A percentile compares a stretch with the other conserved stretches of the same genome.
Evolutionary conservation across 1,140 invertebrate species (phyloP).

Genomic region (Conus betulinus): DNA sequence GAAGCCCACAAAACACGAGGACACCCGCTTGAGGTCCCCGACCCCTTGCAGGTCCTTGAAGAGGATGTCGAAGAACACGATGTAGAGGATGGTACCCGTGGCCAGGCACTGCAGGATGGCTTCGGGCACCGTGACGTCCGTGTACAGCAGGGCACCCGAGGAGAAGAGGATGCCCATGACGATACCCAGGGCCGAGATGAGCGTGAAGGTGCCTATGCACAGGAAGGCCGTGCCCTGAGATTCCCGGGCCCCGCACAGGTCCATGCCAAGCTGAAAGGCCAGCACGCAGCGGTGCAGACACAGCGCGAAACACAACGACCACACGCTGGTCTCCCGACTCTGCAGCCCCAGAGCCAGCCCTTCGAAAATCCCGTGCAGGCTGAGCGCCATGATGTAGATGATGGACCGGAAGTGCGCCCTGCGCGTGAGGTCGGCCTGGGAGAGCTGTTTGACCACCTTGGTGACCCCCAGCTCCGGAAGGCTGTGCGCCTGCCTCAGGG

Average conservation of each 20-base stretch:
- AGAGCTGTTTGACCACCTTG: conserved; percentile 65
- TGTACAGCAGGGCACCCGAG: conserved; percentile 70
- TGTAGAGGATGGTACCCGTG: conserved; percentile 93
- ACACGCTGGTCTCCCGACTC: conserved; percentile 67
- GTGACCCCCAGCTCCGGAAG: conserved; percentile 65
- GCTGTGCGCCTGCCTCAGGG: conserved; percentile 48
- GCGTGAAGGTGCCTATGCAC: conserved; percentile 78
- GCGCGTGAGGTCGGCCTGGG: conserved; percentile 54
- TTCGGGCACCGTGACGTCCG: conserved; percentile 74
- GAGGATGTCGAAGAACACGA: conserved; percentile 93
- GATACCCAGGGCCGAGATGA: conserved; percentile 82
- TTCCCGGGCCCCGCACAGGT: conserved; percentile 74
- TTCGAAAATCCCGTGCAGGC: conserved; percentile 94
- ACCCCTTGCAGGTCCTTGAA: conserved; percentile 78
- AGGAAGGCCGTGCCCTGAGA: conserved; percentile 77
- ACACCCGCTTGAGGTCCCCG: conserved; percentile 68
- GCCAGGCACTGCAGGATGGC: conserved; percentile 83
- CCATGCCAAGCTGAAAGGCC: conserved; percentile 66
- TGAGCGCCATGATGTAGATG: conserved; percentile 88
- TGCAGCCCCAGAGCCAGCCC: conserved; percentile 89
- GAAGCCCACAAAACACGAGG: conserved; percentile 70
- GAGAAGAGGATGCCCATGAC: conserved; percentile 79
- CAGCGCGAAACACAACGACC: conserved; percentile 68
- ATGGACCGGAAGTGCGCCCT: conserved; percentile 65
- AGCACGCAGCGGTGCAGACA: conserved; percentile 64